Conservation (phyloP, 2,888 invertebrate species). For the Phorcus lineatus region DNA sequence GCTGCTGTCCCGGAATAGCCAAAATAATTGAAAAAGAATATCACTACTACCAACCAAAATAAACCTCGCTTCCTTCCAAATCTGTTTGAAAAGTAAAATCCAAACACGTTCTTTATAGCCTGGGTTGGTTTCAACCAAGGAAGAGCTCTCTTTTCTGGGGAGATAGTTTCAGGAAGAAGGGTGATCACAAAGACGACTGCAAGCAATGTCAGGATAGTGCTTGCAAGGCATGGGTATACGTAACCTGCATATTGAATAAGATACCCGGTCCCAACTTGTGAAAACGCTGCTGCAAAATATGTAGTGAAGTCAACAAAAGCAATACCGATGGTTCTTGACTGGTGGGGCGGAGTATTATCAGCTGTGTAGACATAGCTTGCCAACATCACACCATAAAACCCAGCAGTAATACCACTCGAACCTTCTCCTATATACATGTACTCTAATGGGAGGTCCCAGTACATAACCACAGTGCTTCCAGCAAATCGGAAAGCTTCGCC, state of each 20-base stretch:
- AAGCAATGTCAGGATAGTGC: neutral
- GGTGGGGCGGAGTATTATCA: neutral
- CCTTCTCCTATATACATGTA: neutral
- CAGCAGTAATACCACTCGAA: neutral
- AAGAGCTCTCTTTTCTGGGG: neutral
- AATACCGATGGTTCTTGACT: neutral
- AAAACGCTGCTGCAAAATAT: neutral
- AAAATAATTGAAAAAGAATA: neutral
- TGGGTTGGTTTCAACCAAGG: neutral
- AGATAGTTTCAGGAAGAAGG: neutral
- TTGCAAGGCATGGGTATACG: neutral
- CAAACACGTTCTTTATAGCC: neutral
- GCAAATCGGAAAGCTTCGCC: neutral
- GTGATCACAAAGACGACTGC: neutral
- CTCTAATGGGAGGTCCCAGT: neutral
- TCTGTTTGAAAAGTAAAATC: neutral
- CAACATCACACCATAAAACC: neutral
- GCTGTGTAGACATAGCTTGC: neutral
- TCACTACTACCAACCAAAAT: neutral
- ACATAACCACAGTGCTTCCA: neutral
- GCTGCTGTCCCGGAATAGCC: neutral
- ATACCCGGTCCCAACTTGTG: neutral
- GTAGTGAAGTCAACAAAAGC: neutral
- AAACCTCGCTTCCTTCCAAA: neutral
- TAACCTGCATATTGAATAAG: neutral